A percentile compares a stretch with the other conserved stretches of the same genome.
phyloP scores from a whole-genome alignment of 1,140 invertebrate genomes.

The Aphidius ervi region DNA sequence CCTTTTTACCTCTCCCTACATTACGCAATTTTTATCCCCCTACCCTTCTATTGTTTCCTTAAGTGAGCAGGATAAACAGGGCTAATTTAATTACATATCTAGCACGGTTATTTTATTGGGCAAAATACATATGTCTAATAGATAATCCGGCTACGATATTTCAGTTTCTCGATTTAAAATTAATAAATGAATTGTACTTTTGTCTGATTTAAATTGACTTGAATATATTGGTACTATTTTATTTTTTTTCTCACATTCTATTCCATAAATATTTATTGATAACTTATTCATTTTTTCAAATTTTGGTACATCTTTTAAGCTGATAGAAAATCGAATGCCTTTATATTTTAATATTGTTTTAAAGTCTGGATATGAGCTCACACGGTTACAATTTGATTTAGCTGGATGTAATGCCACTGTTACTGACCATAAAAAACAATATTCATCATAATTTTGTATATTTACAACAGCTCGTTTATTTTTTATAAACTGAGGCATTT shows the following conservation, averaged over 20 bases:
- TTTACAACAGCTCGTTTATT: constrained; percentile 27
- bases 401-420: constrained; percentile 16
- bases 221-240: not conserved
- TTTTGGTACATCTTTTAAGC: constrained; percentile 8
- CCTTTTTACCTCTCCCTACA: no score
- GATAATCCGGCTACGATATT: no score
- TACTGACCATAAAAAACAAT: constrained; percentile 23
- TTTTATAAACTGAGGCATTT: constrained; percentile 21
- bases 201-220: not conserved
- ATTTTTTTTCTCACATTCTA: not conserved
- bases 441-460: constrained; percentile 13
- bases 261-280: constrained; percentile 17
- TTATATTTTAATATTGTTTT: constrained; percentile 13
- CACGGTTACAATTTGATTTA: not conserved
- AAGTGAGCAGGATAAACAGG: no score
- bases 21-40: no score
- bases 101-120: no score
- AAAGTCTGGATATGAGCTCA: constrained; percentile 17
- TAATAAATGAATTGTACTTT: not conserved
- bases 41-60: no score
- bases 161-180: not conserved
- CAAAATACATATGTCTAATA: no score
- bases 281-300: constrained; percentile 27
- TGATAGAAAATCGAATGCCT: constrained; percentile 24
- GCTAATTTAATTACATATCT: no score